Conservation (phyloP, 2,888 invertebrate genomes). For the Coremacera marginata region DNA sequence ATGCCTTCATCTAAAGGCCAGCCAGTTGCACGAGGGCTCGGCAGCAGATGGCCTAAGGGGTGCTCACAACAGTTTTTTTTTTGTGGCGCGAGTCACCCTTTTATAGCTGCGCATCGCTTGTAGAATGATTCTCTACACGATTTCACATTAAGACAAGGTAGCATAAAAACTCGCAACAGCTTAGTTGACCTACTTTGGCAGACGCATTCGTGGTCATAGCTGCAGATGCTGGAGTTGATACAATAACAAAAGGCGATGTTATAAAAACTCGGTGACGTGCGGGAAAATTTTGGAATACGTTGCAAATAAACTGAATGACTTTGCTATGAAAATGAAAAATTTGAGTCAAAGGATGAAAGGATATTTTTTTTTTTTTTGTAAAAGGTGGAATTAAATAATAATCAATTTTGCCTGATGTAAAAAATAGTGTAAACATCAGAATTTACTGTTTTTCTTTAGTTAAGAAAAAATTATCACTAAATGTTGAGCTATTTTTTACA, state of each 20-base stretch:
- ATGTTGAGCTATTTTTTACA: too few relatives aligned
- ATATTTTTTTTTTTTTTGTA: too few relatives aligned
- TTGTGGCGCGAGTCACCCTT: conserved; percentile 15
- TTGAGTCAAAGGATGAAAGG: too few relatives aligned
- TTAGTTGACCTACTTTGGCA: conserved; percentile 15
- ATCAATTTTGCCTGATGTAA: too few relatives aligned
- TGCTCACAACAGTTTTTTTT: not conserved
- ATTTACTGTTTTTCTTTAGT: too few relatives aligned
- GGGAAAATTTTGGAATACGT: too few relatives aligned
- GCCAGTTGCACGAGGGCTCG: not conserved
- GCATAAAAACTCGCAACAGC: not conserved
- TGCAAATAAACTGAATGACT: too few relatives aligned
- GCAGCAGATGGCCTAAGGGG: conserved; percentile 19
- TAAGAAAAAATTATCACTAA: too few relatives aligned
- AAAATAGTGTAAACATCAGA: too few relatives aligned
- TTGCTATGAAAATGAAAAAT: too few relatives aligned
- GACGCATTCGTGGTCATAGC: not conserved
- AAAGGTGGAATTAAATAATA: too few relatives aligned
- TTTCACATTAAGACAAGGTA: not conserved
- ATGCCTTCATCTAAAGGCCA: not conserved
- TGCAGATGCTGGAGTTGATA: not conserved
- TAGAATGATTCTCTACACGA: not conserved
- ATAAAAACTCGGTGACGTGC: too few relatives aligned
- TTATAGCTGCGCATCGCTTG: not conserved
- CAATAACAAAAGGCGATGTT: not conserved